A percentile compares a stretch with the other conserved stretches of the same genome.
Evolutionary conservation across 2,888 invertebrate species (phyloP).

Genomic region (Tenthredo mesomela): DNA sequence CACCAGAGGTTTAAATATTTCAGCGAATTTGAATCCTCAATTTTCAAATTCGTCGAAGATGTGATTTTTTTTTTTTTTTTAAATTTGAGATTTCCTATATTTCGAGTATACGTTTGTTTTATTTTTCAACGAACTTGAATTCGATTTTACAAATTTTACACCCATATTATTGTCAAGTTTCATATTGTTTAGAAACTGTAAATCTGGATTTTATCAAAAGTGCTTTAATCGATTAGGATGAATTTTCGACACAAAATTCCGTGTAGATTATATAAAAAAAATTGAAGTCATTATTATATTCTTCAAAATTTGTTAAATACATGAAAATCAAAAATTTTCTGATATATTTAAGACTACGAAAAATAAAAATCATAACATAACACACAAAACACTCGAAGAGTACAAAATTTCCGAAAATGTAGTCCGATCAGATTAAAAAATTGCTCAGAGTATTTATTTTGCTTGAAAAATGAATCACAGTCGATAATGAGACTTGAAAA

Average conservation of each 20-base stretch:
- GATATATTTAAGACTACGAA: neutral
- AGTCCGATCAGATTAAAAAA: neutral
- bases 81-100: neutral
- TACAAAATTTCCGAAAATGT: neutral
- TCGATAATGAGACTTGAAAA: neutral
- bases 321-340: neutral
- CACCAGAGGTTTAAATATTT: neutral
- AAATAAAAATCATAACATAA: neutral
- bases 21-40: neutral
- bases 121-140: neutral
- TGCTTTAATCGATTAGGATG: too few relatives aligned
- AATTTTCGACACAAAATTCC: neutral
- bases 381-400: neutral
- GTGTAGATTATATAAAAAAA: neutral
- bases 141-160: neutral
- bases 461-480: neutral
- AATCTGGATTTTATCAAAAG: neutral
- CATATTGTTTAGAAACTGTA: neutral
- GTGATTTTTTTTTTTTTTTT: neutral
- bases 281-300: neutral
- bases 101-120: neutral
- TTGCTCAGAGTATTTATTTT: neutral
- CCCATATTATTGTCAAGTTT: neutral
- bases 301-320: neutral
- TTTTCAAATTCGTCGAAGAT: neutral